Conservation (phyloP, 2,113 vertebrate species). For the Ptilorrhoa leucosticta region DNA sequence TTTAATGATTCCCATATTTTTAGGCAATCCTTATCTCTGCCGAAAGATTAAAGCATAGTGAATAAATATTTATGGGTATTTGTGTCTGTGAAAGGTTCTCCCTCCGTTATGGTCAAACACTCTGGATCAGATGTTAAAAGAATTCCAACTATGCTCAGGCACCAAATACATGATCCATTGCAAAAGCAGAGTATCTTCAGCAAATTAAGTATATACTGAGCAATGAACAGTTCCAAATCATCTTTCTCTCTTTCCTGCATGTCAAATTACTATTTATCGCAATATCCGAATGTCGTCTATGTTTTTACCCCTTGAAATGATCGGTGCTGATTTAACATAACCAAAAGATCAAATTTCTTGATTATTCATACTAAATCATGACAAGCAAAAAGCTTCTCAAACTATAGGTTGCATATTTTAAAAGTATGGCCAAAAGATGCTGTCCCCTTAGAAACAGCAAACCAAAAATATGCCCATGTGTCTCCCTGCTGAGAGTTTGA, state of each 20-base stretch:
- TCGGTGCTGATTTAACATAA: background rate
- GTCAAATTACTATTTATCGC: background rate
- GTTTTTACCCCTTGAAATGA: background rate
- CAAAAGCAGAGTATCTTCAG: background rate
- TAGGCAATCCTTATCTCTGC: slow-evolving; percentile 62
- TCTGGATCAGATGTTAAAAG: background rate
- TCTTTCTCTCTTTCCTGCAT: background rate
- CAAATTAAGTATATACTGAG: background rate
- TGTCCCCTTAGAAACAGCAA: background rate
- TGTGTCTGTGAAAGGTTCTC: background rate
- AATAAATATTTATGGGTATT: background rate
- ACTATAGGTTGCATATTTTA: background rate
- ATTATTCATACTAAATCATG: background rate
- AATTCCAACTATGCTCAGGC: background rate
- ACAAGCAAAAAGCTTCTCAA: background rate
- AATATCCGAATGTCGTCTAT: background rate
- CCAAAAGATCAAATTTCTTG: background rate
- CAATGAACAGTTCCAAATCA: background rate
- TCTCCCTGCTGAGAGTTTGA: background rate
- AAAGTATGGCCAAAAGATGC: background rate
- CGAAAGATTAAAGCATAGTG: background rate
- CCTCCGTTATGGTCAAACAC: background rate
- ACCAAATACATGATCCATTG: background rate
- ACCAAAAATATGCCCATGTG: background rate
- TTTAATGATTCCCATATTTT: slow-evolving; percentile 60